Evolutionary conservation across 2,888 invertebrate species (phyloP), one percentile per base, ranked within the genome.

Genomic region (Napeogenes inachia): DNA sequence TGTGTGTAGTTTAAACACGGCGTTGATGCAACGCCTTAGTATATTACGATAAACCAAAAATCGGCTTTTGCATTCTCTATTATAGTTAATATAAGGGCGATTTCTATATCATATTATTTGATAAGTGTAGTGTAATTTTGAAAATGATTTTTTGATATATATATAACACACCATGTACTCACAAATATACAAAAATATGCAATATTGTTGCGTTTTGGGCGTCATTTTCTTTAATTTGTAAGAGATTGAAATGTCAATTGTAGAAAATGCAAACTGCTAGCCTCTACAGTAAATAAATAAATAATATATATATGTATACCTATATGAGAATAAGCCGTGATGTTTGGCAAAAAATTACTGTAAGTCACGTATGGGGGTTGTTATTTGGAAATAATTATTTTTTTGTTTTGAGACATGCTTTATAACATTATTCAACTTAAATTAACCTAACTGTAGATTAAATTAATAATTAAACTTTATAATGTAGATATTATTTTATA

Each of bases 271-370:
- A 42, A 42, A 42, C 10, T 10, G 42, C 10, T 42, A 42, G 10
- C 10, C 5, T 42, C 5, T 42, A 42, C 10, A 42, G 4, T 8
- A 42, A 10, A 42, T 42, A 42, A 10, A 42, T 35, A 35, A 4
- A 35, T 35, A 35, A 35, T 35, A 35, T 35, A 35, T 35, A 35
- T 35, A 35, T 35, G 5, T 35, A 35, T 35, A 35, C 5, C 4
- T 35, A 35, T 35, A 5, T 35, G 35, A 5, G 35, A 5, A 6
- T 35, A 35, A 35, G 35, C 35, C 35, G 88, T 88, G 88, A 88
- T 89, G 88, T 84, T 85, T 80, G 87, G 86, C 84, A 78, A 76
- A 81, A 85, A 85, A 81, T 85, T 80, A 81, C 80, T 81, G 78
- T 85, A 84, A 82, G 87, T 86, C 86, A 84, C 78, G 35, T 35